A percentile compares a stretch with the other conserved stretches of the same genome.
Conservation (phyloP, 2,113 vertebrate species). For the Elanus axillaris region DNA sequence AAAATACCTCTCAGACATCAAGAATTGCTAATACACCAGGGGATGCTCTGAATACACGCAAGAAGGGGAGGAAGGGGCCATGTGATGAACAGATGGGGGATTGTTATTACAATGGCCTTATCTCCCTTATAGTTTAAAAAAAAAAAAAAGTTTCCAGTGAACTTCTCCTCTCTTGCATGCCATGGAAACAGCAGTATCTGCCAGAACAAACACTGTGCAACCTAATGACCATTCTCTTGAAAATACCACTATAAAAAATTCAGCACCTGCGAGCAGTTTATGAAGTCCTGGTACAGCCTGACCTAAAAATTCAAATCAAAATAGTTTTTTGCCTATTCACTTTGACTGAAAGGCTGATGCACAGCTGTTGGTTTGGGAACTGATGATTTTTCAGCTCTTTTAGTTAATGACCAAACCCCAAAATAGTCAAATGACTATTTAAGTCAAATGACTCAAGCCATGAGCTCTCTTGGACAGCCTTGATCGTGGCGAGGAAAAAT, state of each 20-base stretch:
- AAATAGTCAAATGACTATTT: background rate
- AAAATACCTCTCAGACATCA: background rate
- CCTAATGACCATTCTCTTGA: conserved; percentile 56
- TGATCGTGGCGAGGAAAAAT: background rate
- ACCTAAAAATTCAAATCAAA: conserved; percentile 54
- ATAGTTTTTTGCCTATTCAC: conserved; percentile 31
- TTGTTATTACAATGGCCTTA: conserved; percentile 1
- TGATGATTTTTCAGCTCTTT: background rate
- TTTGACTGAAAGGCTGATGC: background rate
- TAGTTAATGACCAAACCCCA: background rate
- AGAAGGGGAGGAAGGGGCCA: background rate
- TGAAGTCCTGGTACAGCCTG: conserved; percentile 37
- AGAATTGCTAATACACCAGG: background rate
- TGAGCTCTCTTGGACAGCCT: background rate
- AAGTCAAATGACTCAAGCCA: background rate
- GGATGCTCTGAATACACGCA: background rate
- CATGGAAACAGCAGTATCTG: conserved; percentile 39
- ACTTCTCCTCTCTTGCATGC: background rate
- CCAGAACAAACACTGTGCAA: conserved; percentile 30
- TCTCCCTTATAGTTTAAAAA: background rate
- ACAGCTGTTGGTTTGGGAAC: background rate
- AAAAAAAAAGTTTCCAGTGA: background rate
- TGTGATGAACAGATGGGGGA: background rate
- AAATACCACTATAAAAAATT: conserved; percentile 53
- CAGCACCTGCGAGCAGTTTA: conserved; percentile 20